Evolutionary conservation across 2,888 invertebrate genomes (phyloP), one percentile per base, ranked within the genome.

Genomic region (Sarcophaga caerulescens): DNA sequence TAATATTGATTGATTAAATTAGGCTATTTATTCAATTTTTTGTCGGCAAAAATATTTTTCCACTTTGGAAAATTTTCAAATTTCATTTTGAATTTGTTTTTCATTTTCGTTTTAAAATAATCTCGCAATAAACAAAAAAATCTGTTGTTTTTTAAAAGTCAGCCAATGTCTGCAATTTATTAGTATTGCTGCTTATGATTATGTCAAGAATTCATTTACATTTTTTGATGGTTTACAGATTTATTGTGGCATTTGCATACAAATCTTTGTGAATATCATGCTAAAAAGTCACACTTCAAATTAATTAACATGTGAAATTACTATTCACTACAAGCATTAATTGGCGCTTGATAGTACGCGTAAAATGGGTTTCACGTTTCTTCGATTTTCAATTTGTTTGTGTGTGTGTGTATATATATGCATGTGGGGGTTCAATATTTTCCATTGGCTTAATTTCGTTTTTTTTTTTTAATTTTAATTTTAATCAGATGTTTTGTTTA

Each of bases 271-370:
- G 52, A 52, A 52, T 17, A 69, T 69, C 52, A 69, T 59, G 35
- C 19, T 70, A 35, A 70, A 52, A 52, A 70, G 35, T 70, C 57
- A 70, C 35, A 70, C 57, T 70, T 70, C 25, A 70, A 57, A 57
- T 25, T 57, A 57, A 70, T 70, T 70, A 70, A n/a, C 70, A 59
- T 70, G 35, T 57, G 23, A 57, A 70, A 70, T 70, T n/a, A n/a
- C n/a, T n/a, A n/a, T n/a, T 70, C 4, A 35, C 8, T 70, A 19
- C 57, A 70, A 70, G 25, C 25, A 70, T 0, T 0, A 10, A 2
- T 57, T 21, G 11, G 25, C 25, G 25, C 52, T 25, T 17, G 47
- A 25, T 52, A 69, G 35, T 35, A 35, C 0, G 35, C 35, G 35
- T 35, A 6, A 35, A 47, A 68, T 45, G 44, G 65, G 21, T 35